Percentiles rank a stretch among this genome's conserved stretches.
Evolutionary conservation across 2,113 vertebrate genomes (phyloP).

Genomic region (Oreocharis arfaki): DNA sequence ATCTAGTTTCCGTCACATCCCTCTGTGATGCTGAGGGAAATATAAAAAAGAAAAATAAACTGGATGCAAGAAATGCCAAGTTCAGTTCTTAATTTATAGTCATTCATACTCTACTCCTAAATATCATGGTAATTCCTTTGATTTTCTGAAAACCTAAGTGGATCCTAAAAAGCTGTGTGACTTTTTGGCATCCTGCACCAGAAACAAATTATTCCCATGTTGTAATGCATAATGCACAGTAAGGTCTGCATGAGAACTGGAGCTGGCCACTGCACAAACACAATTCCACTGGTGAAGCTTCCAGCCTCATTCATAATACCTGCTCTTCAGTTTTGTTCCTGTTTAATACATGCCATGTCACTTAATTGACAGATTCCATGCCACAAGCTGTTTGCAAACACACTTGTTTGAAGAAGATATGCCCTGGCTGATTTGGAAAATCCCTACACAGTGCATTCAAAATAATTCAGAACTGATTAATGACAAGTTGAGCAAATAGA

Average conservation of each 20-base stretch:
- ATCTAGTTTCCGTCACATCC: not conserved
- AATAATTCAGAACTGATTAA: constrained; percentile 26
- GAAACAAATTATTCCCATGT: not conserved
- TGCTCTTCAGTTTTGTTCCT: not conserved
- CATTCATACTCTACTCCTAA: not conserved
- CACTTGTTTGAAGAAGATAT: constrained; percentile 31
- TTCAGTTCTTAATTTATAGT: not conserved
- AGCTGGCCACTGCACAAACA: constrained; percentile 51
- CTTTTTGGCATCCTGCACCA: constrained; percentile 17
- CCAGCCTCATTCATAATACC: constrained; percentile 16
- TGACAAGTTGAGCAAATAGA: not conserved
- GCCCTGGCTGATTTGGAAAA: constrained; percentile 17
- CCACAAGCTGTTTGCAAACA: constrained; percentile 22
- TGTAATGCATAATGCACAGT: not conserved
- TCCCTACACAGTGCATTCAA: not conserved
- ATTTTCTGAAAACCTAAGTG: not conserved
- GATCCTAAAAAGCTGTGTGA: not conserved
- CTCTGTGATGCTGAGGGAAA: not conserved
- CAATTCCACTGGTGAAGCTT: not conserved
- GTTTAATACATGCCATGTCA: not conserved
- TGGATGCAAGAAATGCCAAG: not conserved
- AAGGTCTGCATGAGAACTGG: constrained; percentile 1
- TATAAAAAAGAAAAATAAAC: not conserved
- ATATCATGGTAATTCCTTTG: not conserved
- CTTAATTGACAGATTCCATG: not conserved